Percentiles rank a stretch among this genome's conserved stretches.
phyloP scores from a whole-genome alignment of 2,797 vertebrate species.

The Brotogeris chrysoptera region DNA sequence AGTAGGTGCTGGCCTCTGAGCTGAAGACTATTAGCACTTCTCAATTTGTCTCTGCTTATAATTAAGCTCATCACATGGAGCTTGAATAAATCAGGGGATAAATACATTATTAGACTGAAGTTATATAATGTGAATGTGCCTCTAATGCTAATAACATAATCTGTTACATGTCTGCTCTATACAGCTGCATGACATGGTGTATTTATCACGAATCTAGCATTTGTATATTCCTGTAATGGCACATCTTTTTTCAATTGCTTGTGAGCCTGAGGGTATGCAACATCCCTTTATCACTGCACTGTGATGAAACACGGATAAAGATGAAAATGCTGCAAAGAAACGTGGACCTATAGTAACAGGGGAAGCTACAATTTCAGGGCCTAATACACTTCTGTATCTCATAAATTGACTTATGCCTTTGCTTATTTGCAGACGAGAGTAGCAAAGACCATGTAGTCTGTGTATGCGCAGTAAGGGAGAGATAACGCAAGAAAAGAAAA shows the following conservation, averaged over 20 bases:
- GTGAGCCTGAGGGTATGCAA: slow-evolving; percentile 6
- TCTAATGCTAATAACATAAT: background rate
- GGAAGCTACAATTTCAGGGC: slow-evolving; percentile 29
- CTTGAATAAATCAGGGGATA: background rate
- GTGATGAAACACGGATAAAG: slow-evolving; percentile 57
- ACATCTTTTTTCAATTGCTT: slow-evolving; percentile 39
- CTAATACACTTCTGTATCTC: slow-evolving; percentile 30
- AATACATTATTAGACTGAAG: background rate
- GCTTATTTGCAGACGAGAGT: slow-evolving; percentile 8
- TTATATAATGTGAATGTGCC: background rate
- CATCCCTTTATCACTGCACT: slow-evolving; percentile 22
- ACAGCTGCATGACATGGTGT: background rate
- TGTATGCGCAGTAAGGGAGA: background rate
- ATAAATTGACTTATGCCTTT: slow-evolving; percentile 43
- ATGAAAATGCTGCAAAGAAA: slow-evolving; percentile 37
- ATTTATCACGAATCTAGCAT: slow-evolving; percentile 31
- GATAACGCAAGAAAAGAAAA: background rate
- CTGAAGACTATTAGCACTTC: background rate
- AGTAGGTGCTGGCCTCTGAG: background rate
- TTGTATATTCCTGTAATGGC: slow-evolving; percentile 26
- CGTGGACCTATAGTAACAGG: background rate
- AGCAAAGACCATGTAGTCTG: background rate
- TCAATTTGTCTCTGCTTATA: slow-evolving; percentile 8
- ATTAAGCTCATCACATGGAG: background rate
- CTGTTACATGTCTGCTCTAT: background rate